Base-by-base conservation (phyloP, 2,113 vertebrate species). In the Ahaetulla prasina region DNA sequence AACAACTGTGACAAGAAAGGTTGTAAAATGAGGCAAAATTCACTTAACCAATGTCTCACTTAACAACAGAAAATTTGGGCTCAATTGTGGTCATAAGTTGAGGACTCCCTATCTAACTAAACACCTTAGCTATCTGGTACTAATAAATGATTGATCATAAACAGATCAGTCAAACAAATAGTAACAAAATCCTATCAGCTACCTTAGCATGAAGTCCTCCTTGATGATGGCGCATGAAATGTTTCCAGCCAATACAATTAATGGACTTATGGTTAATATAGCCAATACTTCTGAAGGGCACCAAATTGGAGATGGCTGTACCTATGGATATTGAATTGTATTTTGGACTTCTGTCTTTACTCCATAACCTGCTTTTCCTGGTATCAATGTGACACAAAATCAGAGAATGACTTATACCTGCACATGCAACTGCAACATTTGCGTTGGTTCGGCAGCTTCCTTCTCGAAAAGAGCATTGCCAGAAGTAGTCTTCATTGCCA, bases 401-500 rank as follows among this genome's bases (percentile, higher is more conserved):
- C n/a, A 89, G 6, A 89, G 55, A 89, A 89, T 27, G 25, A 6
- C 3, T 57, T 4, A 47, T 86, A 91, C 90, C 90, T 91, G 53
- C 52, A 91, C 90, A 91, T 49, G 20, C 22, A 27, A 91, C 53
- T 47, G 22, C 52, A 11, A 84, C 90, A 47, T 45, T 18, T 57
- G 43, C n/a, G 18, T 49, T n/a, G 25, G 6, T 16, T 8, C 0
- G 2, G 12, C 90, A 91, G 55, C 39, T 53, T 57, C 90, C 90
- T 86, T 91, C 80, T 86, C 27, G 80, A 85, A 86, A 86, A 57
- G 52, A 57, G 7, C 90, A 91, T 47, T 91, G 90, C 90, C 80
- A 49, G 8, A 91, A 57, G 53, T 57, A 55, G 3, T 91, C 52
- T 85, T 91, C 90, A 57, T 27, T 0, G 5, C 90, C 90, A n/a